phyloP scores from a whole-genome alignment of 1,140 invertebrate species.

The Grapholita molesta region DNA sequence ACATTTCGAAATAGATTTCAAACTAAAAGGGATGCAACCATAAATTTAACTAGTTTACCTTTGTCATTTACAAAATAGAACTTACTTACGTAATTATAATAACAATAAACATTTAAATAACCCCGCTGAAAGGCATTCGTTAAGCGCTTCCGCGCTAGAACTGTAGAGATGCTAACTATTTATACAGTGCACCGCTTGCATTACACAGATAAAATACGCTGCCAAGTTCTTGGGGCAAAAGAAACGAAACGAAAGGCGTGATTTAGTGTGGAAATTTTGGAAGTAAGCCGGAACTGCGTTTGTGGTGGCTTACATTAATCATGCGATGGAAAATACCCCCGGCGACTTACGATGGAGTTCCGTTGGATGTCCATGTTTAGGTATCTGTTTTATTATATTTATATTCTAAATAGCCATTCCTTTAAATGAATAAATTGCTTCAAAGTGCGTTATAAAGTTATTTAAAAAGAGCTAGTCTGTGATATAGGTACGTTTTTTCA shows the following conservation, averaged over 20 bases:
- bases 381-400: slow-evolving; percentile 7
- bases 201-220: slow-evolving; percentile 72
- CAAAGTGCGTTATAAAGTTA: not conserved
- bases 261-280: slow-evolving; percentile 75
- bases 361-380: slow-evolving; percentile 39
- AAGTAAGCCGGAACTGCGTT: slow-evolving; percentile 66
- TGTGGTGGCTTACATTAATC: slow-evolving; percentile 68
- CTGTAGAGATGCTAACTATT: slow-evolving; percentile 38
- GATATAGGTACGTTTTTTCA: too few species aligned
- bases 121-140: not conserved
- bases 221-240: slow-evolving; percentile 71
- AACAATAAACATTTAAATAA: slow-evolving; percentile 15
- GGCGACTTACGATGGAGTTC: slow-evolving; percentile 44
- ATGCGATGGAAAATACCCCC: slow-evolving; percentile 54
- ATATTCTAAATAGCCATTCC: not conserved
- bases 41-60: not conserved
- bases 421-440: not conserved
- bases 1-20: too few species aligned
- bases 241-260: slow-evolving; percentile 66
- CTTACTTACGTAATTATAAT: not conserved
- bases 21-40: not conserved
- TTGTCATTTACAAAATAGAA: not conserved
- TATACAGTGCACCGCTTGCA: slow-evolving; percentile 61
- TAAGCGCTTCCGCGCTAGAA: slow-evolving; percentile 9
- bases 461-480: not conserved